Evolutionary conservation across 2,888 invertebrate genomes (phyloP).

Genomic region (Heliconius sara): DNA sequence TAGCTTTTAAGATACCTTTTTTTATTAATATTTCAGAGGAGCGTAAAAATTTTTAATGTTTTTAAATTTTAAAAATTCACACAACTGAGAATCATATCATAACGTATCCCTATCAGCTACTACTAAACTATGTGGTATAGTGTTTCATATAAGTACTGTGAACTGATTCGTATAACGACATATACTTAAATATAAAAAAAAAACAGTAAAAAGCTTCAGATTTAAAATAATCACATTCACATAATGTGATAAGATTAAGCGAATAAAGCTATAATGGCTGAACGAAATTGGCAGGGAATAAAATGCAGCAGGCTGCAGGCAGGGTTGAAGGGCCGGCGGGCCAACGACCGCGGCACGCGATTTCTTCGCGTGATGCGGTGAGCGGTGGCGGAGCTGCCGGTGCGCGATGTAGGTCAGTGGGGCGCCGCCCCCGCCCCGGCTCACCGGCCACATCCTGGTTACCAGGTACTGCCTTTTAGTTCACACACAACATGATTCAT

Average conservation of each 20-base stretch:
- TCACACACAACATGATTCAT: not conserved
- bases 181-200: not conserved
- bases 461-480: not conserved
- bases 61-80: no score
- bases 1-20: no score
- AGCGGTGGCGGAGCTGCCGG: conserved; percentile 50
- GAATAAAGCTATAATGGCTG: conserved; percentile 1
- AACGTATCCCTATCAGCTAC: no score
- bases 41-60: no score
- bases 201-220: not conserved
- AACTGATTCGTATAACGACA: not conserved
- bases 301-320: conserved; percentile 31
- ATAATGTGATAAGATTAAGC: conserved; percentile 6
- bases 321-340: conserved; percentile 52
- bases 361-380: conserved; percentile 73
- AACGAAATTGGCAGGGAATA: conserved; percentile 24
- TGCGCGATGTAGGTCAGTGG: conserved; percentile 70
- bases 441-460: conserved; percentile 33
- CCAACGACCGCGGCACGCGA: conserved; percentile 73
- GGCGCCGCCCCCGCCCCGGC: conserved; percentile 45
- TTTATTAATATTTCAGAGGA: no score
- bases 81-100: no score
- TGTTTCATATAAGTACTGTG: no score
- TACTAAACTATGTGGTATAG: no score
- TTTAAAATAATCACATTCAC: not conserved